Conservation (phyloP, 2,113 vertebrate species). For the Phylloscopus whistleri region DNA sequence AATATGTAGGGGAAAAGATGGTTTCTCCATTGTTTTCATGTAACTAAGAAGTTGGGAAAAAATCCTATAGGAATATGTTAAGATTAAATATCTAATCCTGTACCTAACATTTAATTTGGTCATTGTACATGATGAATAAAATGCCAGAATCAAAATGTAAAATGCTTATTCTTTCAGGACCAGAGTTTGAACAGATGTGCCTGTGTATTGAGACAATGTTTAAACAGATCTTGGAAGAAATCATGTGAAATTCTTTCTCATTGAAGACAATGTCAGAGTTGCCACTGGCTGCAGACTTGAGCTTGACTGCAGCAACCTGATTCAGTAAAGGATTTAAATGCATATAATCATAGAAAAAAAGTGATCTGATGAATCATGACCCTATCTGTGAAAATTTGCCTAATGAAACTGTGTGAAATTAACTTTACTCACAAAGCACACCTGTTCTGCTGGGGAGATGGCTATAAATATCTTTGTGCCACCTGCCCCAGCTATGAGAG, state of each 20-base stretch:
- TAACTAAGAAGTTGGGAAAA: background rate
- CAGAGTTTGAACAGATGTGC: background rate
- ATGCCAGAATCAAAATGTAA: background rate
- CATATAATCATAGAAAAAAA: background rate
- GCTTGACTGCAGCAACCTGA: background rate
- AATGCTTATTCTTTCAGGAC: background rate
- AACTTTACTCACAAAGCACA: constrained; percentile 52
- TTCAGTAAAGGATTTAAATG: background rate
- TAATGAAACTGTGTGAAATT: constrained; percentile 52
- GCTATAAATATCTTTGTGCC: constrained; percentile 55
- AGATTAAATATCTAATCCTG: background rate
- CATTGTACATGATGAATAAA: background rate
- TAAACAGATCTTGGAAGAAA: background rate
- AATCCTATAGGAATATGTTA: background rate
- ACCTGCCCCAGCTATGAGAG: constrained; percentile 37
- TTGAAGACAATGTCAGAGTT: background rate
- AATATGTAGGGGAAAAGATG: background rate
- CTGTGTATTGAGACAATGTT: background rate
- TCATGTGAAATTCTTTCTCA: background rate
- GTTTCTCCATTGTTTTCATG: background rate
- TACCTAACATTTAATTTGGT: background rate
- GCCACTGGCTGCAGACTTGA: background rate
- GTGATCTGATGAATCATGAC: background rate
- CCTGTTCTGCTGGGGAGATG: constrained; percentile 37
- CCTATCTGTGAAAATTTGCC: constrained; percentile 2